These are phyloP conservation scores for Ameiurus melas DNA, from an alignment of 2,113 vertebrate species.

Conservation along the genomic window DNA sequence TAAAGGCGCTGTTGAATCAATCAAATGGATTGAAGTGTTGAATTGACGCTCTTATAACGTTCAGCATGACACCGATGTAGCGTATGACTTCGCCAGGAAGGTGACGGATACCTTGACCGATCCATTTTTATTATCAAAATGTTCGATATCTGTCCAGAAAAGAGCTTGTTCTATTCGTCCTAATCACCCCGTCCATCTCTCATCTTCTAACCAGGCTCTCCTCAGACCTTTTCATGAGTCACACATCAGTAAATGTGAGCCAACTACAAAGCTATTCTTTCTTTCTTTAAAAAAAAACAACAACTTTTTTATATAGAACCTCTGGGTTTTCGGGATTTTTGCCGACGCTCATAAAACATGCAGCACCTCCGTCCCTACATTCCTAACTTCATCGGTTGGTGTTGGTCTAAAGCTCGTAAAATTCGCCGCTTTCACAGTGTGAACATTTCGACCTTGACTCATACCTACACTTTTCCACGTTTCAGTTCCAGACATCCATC, in stretches of 20 bases:
- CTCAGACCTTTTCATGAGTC: background rate
- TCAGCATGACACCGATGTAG: background rate
- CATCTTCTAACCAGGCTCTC: background rate
- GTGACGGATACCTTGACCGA: background rate
- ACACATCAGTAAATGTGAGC: background rate
- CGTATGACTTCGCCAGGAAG: background rate
- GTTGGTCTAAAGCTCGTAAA: background rate
- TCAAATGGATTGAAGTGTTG: background rate
- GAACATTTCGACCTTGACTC: background rate
- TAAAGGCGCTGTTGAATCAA: background rate
- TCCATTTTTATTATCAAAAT: background rate
- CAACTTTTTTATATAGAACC: no score
- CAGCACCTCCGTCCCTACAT: background rate
- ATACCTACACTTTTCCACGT: background rate
- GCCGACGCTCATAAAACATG: background rate
- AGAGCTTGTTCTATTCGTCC: background rate
- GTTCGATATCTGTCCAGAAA: background rate
- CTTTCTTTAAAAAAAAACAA: no score
- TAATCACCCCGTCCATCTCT: background rate
- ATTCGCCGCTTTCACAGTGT: background rate
- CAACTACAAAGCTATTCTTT: background rate
- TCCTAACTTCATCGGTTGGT: background rate
- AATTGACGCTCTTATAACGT: background rate
- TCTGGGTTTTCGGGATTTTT: background rate
- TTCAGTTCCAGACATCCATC: background rate